A percentile compares a stretch with the other conserved stretches of the same genome.
Conservation (phyloP, 2,113 vertebrate species). For the Heteronetta atricapilla region DNA sequence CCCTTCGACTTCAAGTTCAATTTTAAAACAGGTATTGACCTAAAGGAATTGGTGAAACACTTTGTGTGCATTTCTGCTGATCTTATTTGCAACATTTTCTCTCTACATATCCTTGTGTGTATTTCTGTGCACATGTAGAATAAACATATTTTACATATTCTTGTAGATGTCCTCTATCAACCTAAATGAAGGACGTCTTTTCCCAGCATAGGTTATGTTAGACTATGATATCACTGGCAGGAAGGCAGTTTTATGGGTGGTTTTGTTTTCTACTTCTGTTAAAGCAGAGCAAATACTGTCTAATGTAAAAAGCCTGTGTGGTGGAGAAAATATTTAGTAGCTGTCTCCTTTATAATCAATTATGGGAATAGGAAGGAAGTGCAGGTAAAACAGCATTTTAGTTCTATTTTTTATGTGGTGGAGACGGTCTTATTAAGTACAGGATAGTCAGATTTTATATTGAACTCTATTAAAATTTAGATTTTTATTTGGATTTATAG, state of each 20-base stretch:
- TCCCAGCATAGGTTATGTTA: background rate
- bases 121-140: background rate
- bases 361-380: conserved; percentile 1
- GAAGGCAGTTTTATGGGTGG: conserved; percentile 69
- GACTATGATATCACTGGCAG: conserved; percentile 57
- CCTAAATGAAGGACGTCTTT: conserved; percentile 46
- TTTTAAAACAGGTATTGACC: background rate
- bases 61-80: background rate
- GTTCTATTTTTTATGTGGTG: background rate
- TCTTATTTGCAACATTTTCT: background rate
- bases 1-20: background rate
- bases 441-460: background rate
- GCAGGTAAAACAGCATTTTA: background rate
- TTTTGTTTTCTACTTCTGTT: conserved; percentile 60
- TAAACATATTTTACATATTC: background rate
- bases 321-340: conserved; percentile 11
- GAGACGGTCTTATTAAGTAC: background rate
- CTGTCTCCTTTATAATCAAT: background rate
- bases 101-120: background rate
- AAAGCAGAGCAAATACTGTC: conserved; percentile 45
- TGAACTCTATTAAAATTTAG: background rate
- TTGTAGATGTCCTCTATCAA: background rate
- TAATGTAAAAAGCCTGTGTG: conserved; percentile 47
- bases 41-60: background rate
- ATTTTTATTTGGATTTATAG: background rate